Base-by-base conservation (phyloP, 2,113 vertebrate genomes). In the Scomber japonicus region DNA sequence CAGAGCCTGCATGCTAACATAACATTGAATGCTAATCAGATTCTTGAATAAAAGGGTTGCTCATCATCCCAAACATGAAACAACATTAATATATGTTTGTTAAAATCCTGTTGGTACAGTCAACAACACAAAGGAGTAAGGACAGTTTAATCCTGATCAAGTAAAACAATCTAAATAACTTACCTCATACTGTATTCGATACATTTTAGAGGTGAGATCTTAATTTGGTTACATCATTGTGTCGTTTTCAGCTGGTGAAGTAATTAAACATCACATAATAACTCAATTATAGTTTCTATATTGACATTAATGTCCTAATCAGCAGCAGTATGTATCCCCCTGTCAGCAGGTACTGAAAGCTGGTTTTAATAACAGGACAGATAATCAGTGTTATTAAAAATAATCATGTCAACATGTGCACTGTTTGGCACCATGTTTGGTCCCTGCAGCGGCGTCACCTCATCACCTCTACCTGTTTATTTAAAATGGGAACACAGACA, bases 1-100 rank as follows among this genome's bases (percentile, higher is more conserved):
- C 83, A 71, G 53, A 75, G 79, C 3, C 81, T 90, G 88, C 83
- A 92, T 89, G 81, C 74, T 83, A 91, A 91, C 81, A 70, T 45
- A 10, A 50, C 51, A 15, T 71, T 61, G 80, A 69, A 55, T 55
- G 69, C 69, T 79, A 68, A 88, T 71, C 82, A 72, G 71, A 71
- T 67, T 67, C 17, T 61, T 54, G 13, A 70, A 75, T 11, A 4
- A 71, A 56, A 13, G 35, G 55, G 12, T 67, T 24, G 72, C 78
- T 74, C 46, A 21, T 75, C 55, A 9, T n/a, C 46, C 16, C 27
- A 45, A 51, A 24, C 24, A 24, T 67, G 45, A 71, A 80, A 71
- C 9, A 30, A 54, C 75, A 87, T 87, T 63, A 82, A 73, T 70
- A 56, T 35, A 63, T 48, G 71, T 49, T 40, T 56, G 65, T 56